Evolutionary conservation across 2,888 invertebrate genomes (phyloP).

Genomic region (Chalcosyrphus nemorum): DNA sequence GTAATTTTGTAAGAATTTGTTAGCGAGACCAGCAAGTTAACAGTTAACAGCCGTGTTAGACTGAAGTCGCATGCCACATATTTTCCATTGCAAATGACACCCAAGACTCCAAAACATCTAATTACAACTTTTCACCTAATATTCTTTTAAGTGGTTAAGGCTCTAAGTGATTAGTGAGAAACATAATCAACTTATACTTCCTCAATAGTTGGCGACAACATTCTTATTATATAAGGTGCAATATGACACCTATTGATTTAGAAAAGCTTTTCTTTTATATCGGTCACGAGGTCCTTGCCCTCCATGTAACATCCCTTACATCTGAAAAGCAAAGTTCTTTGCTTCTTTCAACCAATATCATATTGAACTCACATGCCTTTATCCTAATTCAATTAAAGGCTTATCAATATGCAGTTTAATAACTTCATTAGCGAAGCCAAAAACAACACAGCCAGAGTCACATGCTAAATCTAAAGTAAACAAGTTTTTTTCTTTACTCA

Average conservation of each 20-base stretch:
- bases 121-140: too few relatives aligned
- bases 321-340: neutral
- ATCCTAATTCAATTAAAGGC: conserved; percentile 50
- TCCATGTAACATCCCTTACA: neutral
- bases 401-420: conserved; percentile 42
- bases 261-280: neutral
- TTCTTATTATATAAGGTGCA: conserved; percentile 13
- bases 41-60: too few relatives aligned
- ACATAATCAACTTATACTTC: too few relatives aligned
- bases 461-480: conserved; percentile 66
- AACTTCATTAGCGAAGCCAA: conserved; percentile 42
- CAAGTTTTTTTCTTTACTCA: conserved; percentile 50
- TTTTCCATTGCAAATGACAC: too few relatives aligned
- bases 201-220: too few relatives aligned
- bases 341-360: neutral
- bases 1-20: too few relatives aligned
- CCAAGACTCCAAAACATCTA: too few relatives aligned
- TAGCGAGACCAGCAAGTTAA: too few relatives aligned
- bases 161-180: too few relatives aligned
- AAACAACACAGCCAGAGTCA: conserved; percentile 54
- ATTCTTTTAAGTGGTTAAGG: too few relatives aligned
- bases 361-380: neutral
- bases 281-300: conserved; percentile 28
- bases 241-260: neutral
- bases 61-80: too few relatives aligned